A percentile compares a stretch with the other conserved stretches of the same genome.
These are phyloP conservation scores for Spodoptera exigua DNA, from an alignment of 2,888 invertebrate genomes.

Conservation along the genomic window DNA sequence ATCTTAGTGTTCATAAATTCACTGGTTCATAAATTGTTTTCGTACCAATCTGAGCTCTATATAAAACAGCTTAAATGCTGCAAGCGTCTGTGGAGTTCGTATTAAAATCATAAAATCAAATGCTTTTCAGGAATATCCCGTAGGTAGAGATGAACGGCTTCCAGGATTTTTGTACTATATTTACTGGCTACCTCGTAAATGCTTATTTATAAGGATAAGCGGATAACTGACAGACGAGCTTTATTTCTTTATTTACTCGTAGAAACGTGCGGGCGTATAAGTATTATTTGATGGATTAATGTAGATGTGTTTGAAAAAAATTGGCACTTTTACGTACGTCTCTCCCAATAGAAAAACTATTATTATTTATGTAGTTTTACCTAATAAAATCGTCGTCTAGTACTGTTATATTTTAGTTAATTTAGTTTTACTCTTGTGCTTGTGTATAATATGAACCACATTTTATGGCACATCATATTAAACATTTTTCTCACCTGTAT, in stretches of 20 bases:
- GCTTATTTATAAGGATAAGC: conserved; percentile 41
- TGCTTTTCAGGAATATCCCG: conserved; percentile 37
- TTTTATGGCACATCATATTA: conserved; percentile 8
- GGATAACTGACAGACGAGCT: conserved; percentile 28
- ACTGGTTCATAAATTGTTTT: conserved; percentile 35
- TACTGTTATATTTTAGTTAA: too few relatives aligned
- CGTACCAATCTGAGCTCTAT: conserved; percentile 35
- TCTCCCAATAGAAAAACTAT: too few relatives aligned
- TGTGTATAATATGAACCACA: too few relatives aligned
- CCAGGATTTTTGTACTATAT: conserved; percentile 38
- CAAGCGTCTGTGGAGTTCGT: conserved; percentile 17
- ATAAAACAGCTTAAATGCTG: conserved; percentile 36
- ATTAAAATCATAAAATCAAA: conserved; percentile 41
- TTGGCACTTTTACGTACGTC: not conserved
- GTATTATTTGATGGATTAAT: conserved; percentile 1
- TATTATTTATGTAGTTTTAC: too few relatives aligned
- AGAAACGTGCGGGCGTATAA: conserved; percentile 2
- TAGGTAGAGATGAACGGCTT: conserved; percentile 32
- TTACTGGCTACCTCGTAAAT: conserved; percentile 43
- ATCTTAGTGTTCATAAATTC: conserved; percentile 21
- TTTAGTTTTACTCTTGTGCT: too few relatives aligned
- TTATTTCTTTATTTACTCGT: conserved; percentile 14
- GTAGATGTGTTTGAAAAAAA: not conserved
- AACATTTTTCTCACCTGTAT: not conserved
- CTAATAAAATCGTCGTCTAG: too few relatives aligned